Evolutionary conservation across 1,140 invertebrate species (phyloP).

Genomic region (Protaetia brevitarsis): DNA sequence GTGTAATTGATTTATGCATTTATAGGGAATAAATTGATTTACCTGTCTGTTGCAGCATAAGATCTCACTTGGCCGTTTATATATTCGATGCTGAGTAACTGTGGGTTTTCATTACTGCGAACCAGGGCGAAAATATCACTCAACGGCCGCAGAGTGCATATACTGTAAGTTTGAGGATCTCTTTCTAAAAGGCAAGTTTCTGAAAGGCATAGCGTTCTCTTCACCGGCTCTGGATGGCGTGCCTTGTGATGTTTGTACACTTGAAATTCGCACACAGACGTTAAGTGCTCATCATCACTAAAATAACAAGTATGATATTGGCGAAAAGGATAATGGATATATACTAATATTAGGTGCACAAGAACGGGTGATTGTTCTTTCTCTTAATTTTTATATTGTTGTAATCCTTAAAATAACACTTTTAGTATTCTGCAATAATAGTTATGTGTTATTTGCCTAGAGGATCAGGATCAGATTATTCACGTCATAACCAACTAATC

Average conservation of each 20-base stretch:
- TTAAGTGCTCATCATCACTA: slow-evolving; percentile 52
- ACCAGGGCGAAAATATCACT: slow-evolving; percentile 89
- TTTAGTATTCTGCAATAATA: too few relatives aligned
- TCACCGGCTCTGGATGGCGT: slow-evolving; percentile 74
- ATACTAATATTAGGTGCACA: too few relatives aligned
- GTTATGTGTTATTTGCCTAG: too few relatives aligned
- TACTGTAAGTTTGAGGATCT: slow-evolving; percentile 93
- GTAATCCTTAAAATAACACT: too few relatives aligned
- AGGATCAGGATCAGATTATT: too few relatives aligned
- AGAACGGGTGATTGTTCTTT: too few relatives aligned
- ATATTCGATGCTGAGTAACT: slow-evolving; percentile 93
- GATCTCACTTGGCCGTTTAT: slow-evolving; percentile 83
- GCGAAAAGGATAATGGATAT: too few relatives aligned
- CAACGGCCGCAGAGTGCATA: slow-evolving; percentile 84
- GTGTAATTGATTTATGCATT: slow-evolving; percentile 5
- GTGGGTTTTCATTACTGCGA: slow-evolving; percentile 85
- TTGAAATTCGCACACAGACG: slow-evolving; percentile 87
- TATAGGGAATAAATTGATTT: slow-evolving; percentile 27
- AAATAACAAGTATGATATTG: too few relatives aligned
- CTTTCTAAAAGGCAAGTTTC: slow-evolving; percentile 94
- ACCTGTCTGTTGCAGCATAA: slow-evolving; percentile 83
- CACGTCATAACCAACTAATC: too few relatives aligned
- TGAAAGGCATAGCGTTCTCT: slow-evolving; percentile 89
- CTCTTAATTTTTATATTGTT: too few relatives aligned
- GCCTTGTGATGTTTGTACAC: slow-evolving; percentile 82